Conservation (phyloP, 2,113 vertebrate species). For the Pholis gunnellus region DNA sequence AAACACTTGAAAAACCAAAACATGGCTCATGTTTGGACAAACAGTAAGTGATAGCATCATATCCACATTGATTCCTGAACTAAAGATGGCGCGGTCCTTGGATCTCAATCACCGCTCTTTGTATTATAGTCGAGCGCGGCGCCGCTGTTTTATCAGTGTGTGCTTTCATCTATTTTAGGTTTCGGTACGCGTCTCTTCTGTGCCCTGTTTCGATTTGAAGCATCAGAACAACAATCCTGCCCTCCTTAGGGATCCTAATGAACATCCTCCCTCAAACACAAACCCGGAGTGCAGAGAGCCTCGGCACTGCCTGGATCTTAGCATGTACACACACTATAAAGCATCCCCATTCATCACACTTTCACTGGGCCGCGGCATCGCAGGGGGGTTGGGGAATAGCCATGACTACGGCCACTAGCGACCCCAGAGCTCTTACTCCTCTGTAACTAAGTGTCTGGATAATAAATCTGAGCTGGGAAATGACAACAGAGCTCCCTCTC, state of each 20-base stretch:
- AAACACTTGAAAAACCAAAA: constrained; percentile 38
- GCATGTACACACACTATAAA: not conserved
- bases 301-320: constrained; percentile 19
- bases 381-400: constrained; percentile 25
- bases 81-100: not conserved
- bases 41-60: constrained; percentile 4
- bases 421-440: constrained; percentile 49
- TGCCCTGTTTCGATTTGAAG: constrained; percentile 23
- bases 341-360: constrained; percentile 61
- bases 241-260: constrained; percentile 35
- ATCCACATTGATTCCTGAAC: constrained; percentile 3
- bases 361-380: constrained; percentile 23
- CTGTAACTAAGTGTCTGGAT: constrained; percentile 58
- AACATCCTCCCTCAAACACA: constrained; percentile 25
- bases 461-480: constrained; percentile 72
- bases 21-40: not conserved
- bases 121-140: not conserved
- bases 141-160: not conserved
- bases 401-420: constrained; percentile 2
- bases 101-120: constrained; percentile 2
- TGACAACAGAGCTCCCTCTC: constrained; percentile 58
- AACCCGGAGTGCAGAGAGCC: constrained; percentile 5
- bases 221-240: constrained; percentile 21
- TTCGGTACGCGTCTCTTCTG: not conserved
- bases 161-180: constrained; percentile 28